Evolutionary conservation across 2,797 vertebrate species (phyloP).

Genomic region (Fundulus diaphanus): DNA sequence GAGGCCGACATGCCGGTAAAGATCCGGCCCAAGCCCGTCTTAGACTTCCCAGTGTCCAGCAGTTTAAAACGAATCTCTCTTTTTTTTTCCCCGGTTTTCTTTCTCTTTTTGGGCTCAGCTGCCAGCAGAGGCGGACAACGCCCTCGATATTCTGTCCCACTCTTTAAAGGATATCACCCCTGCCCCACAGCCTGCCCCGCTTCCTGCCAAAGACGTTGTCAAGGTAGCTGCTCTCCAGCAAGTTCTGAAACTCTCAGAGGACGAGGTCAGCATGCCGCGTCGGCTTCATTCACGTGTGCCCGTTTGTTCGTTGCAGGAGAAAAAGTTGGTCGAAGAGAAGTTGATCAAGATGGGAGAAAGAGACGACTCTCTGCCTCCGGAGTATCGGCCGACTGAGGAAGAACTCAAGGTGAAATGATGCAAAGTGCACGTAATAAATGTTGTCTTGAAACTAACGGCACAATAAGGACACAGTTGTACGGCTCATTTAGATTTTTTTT

Average conservation of each 20-base stretch:
- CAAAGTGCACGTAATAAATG: neutral
- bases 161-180: conserved; percentile 72
- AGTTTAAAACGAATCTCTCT: neutral
- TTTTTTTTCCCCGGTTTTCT: conserved; percentile 9
- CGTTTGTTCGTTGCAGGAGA: conserved; percentile 70
- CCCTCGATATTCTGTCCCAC: conserved; percentile 79
- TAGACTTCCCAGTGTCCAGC: neutral
- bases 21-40: neutral
- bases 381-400: conserved; percentile 72
- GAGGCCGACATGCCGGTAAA: conserved; percentile 58
- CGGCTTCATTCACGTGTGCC: conserved; percentile 2
- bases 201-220: conserved; percentile 65
- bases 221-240: conserved; percentile 61
- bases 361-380: conserved; percentile 79
- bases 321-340: conserved; percentile 69
- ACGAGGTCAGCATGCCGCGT: neutral
- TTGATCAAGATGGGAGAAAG: conserved; percentile 79
- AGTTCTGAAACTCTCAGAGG: neutral
- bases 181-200: conserved; percentile 55
- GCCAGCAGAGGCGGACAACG: conserved; percentile 45
- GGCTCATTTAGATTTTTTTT: neutral
- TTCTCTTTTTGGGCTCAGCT: conserved; percentile 55
- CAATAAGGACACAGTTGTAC: neutral
- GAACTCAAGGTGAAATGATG: conserved; percentile 70
- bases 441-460: neutral